These are phyloP conservation scores for Andrena chrysosceles DNA, from an alignment of 2,888 invertebrate genomes.

Conservation along the genomic window DNA sequence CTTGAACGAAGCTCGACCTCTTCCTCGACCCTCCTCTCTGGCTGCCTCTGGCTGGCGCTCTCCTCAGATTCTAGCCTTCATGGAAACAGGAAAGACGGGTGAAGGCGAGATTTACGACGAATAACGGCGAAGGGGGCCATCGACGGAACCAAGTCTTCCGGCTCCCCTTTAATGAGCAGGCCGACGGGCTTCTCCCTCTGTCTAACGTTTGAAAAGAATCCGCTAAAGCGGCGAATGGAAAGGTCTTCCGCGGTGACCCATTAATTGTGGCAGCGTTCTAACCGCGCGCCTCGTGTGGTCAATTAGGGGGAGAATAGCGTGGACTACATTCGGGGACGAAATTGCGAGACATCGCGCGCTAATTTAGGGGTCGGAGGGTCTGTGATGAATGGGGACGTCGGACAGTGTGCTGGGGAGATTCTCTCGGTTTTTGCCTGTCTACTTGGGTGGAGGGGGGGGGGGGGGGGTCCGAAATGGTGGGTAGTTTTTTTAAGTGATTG, in stretches of 20 bases:
- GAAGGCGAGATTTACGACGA: not conserved
- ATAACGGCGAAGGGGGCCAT: not conserved
- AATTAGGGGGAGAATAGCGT: not conserved
- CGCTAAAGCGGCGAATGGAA: slow-evolving; percentile 48
- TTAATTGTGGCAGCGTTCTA: slow-evolving; percentile 50
- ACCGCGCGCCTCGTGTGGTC: not conserved
- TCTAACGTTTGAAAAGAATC: slow-evolving; percentile 45
- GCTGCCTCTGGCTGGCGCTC: not conserved
- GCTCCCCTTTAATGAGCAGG: slow-evolving; percentile 34
- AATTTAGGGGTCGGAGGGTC: not conserved
- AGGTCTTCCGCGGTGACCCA: slow-evolving; percentile 60
- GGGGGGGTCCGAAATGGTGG: too few relatives aligned
- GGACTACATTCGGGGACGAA: not conserved
- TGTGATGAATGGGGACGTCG: not conserved
- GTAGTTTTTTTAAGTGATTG: too few relatives aligned
- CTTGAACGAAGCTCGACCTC: not conserved
- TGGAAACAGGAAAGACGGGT: slow-evolving; percentile 9
- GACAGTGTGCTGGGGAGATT: not conserved
- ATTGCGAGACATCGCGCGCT: not conserved
- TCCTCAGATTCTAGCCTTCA: slow-evolving; percentile 21
- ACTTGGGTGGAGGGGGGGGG: too few relatives aligned
- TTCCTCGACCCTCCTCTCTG: not conserved
- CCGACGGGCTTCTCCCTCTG: slow-evolving; percentile 51
- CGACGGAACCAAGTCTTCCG: slow-evolving; percentile 31
- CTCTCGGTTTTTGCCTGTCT: not conserved